Evolutionary conservation across 2,888 invertebrate species (phyloP), one percentile per base, ranked within the genome.

Genomic region (Erebia palarica): DNA sequence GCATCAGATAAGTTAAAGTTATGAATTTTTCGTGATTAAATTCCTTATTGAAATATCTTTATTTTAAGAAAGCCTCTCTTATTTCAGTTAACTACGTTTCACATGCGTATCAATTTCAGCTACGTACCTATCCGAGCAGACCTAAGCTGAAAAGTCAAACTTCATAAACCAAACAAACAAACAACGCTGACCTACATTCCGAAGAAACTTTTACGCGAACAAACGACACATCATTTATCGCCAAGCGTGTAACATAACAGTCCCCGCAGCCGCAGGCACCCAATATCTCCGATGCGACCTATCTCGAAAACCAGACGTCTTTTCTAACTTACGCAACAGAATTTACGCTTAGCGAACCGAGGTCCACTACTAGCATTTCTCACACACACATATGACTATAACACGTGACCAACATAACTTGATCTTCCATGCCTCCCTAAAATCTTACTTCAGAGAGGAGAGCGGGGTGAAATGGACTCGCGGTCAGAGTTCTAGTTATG

Each of bases 301-400:
- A 89, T 89, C 89, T 89, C 85, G 80, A 83, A 82, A 85, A 86
- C 84, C 89, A 89, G 89, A 86, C 90, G 89, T 90, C 90, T 90
- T 89, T 89, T 86, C 87, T 84, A 86, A 89, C 91, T 92, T 92
- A 92, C 92, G 92, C 91, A 91, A 92, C 91, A 86, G 87, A 91
- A 91, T 92, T 91, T 89, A 91, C 91, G 92, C 92, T 91, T 90
- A 89, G 86, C 90, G 91, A 88, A 81, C 88, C 86, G 87, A 86
- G 88, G 90, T 90, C 91, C 91, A 85, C 82, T 81, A 86, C 87
- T 87, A 87, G 85, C 90, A 88, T 88, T 87, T 86, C 89, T 90
- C 88, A 91, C 91, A 86, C 91, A 92, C 91, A 91, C 91, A 92
- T 91, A 90, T 90, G 84, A 86, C 86, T 90, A 90, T 87, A 86